Conservation (phyloP, 2,888 invertebrate genomes). For the Spicauda simplicius region DNA sequence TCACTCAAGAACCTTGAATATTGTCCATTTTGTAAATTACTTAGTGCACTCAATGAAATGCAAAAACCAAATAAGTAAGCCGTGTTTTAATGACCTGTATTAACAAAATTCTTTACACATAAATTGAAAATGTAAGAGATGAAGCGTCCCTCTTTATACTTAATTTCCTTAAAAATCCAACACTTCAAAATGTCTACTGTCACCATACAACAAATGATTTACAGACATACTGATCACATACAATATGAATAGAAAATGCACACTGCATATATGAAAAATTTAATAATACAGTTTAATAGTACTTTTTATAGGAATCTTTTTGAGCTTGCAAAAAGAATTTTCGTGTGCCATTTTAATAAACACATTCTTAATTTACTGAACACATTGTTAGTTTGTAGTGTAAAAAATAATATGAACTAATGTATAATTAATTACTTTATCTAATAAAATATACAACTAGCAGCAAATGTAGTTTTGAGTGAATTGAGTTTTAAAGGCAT, state of each 20-base stretch:
- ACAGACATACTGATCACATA: too few relatives aligned
- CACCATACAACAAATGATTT: neutral
- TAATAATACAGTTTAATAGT: neutral
- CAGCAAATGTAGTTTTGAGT: neutral
- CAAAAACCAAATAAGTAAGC: too few relatives aligned
- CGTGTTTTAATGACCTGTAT: too few relatives aligned
- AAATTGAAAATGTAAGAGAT: too few relatives aligned
- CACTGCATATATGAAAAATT: neutral
- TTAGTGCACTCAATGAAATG: too few relatives aligned
- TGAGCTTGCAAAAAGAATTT: conserved; percentile 19
- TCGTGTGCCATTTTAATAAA: neutral
- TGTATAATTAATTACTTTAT: neutral
- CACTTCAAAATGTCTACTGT: neutral
- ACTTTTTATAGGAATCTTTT: neutral
- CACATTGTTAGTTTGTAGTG: neutral
- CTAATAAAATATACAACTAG: neutral
- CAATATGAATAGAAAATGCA: too few relatives aligned
- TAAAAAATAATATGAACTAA: neutral
- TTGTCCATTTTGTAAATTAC: too few relatives aligned
- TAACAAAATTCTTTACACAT: too few relatives aligned
- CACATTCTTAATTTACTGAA: neutral
- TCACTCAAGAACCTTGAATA: too few relatives aligned
- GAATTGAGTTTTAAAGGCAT: neutral
- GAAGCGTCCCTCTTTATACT: too few relatives aligned
- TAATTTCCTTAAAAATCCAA: neutral